Evolutionary conservation across 2,888 invertebrate species (phyloP), one percentile per base, ranked within the genome.

Genomic region (Pycnomerus fuliginosus): DNA sequence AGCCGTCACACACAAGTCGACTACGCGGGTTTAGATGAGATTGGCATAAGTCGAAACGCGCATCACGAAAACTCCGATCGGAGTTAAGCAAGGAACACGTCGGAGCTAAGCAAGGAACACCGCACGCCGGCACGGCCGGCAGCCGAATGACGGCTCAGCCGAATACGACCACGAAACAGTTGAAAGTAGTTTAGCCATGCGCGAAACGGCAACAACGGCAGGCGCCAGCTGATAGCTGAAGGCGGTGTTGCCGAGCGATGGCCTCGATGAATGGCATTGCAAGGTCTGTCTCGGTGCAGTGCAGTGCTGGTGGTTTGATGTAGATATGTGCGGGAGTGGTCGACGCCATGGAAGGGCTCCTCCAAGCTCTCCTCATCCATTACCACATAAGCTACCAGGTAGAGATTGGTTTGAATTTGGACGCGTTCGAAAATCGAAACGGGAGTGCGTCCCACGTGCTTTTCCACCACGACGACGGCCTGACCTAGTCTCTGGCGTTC

Each of bases 181-280:
- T n/a, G n/a, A n/a, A n/a, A n/a, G n/a, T n/a, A 37, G 43, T 22
- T 30, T 32, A 28, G 36, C 14, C 40, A 46, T 46, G 46, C 46
- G 46, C 46, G 52, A 52, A 49, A 41, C 55, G 61, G 62, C 65
- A 61, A 63, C 62, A 47, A 44, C 53, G 62, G 53, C 46, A 56
- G 65, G 62, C 68, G 67, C 70, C 72, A 73, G 69, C 69, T 68
- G 68, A 65, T 62, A 53, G 62, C 65, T 61, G 60, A 67, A 39
- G 67, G 68, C 67, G 57, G 62, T 61, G 69, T 64, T 69, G 68
- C 68, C 70, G 70, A 53, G 81, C 81, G 81, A 77, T 79, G 78
- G 75, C 80, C 78, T 77, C 80, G 79, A 79, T 82, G 80, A 81
- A 81, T 80, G 81, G 77, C 76, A 77, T 71, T 74, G 75, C 74